Evolutionary conservation across 2,888 invertebrate species (phyloP).

Genomic region (Lycia hirtaria): DNA sequence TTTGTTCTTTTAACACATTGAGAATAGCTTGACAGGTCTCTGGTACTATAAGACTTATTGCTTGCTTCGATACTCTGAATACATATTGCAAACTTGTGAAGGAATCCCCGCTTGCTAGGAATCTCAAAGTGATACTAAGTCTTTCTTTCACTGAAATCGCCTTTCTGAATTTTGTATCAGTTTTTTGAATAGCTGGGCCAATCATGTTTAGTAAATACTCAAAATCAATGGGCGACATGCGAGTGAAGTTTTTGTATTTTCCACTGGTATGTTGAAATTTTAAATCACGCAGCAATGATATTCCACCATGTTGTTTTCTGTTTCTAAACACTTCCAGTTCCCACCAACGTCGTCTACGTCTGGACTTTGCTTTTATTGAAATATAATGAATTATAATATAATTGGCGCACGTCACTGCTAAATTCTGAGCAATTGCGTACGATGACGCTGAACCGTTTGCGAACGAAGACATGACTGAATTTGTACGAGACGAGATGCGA

Average conservation of each 20-base stretch:
- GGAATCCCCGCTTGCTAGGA: slow-evolving; percentile 30
- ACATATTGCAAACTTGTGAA: slow-evolving; percentile 27
- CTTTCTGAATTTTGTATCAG: neutral
- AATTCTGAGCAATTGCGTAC: too few relatives aligned
- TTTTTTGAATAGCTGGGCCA: neutral
- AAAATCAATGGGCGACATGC: slow-evolving; percentile 26
- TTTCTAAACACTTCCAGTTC: slow-evolving; percentile 29
- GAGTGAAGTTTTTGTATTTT: slow-evolving; percentile 32
- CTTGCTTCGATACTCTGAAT: slow-evolving; percentile 28
- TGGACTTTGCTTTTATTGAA: too few relatives aligned
- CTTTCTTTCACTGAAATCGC: slow-evolving; percentile 27
- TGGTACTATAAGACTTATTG: slow-evolving; percentile 24
- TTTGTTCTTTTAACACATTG: slow-evolving; percentile 6
- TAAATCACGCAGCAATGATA: slow-evolving; percentile 33
- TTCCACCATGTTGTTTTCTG: slow-evolving; percentile 36
- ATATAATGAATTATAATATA: too few relatives aligned
- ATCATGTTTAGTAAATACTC: slow-evolving; percentile 29
- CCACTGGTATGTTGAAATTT: slow-evolving; percentile 8
- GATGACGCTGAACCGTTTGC: too few relatives aligned
- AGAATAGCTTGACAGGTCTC: slow-evolving; percentile 32
- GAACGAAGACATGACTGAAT: too few relatives aligned
- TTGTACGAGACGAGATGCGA: too few relatives aligned
- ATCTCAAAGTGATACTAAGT: slow-evolving; percentile 23
- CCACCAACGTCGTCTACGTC: too few relatives aligned
- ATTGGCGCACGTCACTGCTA: too few relatives aligned